Evolutionary conservation across 2,113 vertebrate genomes (phyloP).

Genomic region (Onychorhynchus coronatus): DNA sequence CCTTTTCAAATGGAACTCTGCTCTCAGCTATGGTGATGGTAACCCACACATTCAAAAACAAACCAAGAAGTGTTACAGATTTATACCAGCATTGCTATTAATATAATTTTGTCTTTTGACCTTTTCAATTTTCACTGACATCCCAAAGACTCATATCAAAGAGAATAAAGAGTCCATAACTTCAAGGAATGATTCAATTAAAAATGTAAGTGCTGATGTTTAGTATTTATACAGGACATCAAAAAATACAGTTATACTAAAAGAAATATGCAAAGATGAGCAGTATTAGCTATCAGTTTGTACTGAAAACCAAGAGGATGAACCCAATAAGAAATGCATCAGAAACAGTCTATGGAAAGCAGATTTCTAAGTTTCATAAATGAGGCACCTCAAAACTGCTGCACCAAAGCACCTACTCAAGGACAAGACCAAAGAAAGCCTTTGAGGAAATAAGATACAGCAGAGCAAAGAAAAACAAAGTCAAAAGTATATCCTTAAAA

Average conservation of each 20-base stretch:
- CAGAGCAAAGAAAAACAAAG: background rate
- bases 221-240: background rate
- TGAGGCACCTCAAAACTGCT: background rate
- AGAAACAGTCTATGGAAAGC: background rate
- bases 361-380: background rate
- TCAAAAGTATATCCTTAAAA: background rate
- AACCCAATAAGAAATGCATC: background rate
- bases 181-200: background rate
- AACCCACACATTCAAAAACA: background rate
- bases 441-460: background rate
- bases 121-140: background rate
- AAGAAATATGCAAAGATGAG: background rate
- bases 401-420: background rate
- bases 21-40: background rate
- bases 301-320: background rate
- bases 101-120: background rate
- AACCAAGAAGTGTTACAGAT: background rate
- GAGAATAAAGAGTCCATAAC: background rate
- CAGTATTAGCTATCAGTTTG: background rate
- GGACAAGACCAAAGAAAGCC: background rate
- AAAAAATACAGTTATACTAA: background rate
- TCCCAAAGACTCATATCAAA: background rate
- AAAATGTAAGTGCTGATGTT: background rate
- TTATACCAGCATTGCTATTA: background rate
- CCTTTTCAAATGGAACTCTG: background rate